Evolutionary conservation across 1,140 invertebrate species (phyloP), one percentile per base, ranked within the genome.

Genomic region (Matsumurasca onukii): DNA sequence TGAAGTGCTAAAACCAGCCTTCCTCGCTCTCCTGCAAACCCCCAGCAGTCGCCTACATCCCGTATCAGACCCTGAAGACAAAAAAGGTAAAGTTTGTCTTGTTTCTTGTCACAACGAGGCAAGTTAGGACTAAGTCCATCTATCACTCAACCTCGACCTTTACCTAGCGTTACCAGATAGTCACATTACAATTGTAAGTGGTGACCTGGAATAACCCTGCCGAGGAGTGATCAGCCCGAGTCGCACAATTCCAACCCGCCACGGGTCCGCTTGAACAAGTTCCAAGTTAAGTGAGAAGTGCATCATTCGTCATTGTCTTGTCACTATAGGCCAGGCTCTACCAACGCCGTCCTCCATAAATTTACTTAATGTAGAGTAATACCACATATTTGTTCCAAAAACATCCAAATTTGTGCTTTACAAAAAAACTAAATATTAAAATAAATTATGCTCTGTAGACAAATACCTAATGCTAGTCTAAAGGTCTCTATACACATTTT

Each of bases 1-100:
- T 27, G 22, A 9, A 59, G n/a, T 13, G 13, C 24, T 27, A 59
- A 59, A 2, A 59, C 55, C 22, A 59, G 55, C 30, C 55, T 59
- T 59, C 55, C 55, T 29, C n/a, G 55, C 15, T 5, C 2, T 1
- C 55, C 55, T 5, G 2, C 3, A 27, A 59, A 59, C 5, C 24
- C 15, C 55, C 55, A 59, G n/a, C 55, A 59, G 55, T 59, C 55
- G 2, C 55, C 55, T 24, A 59, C 55, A 22, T 59, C 55, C 25
- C 15, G 25, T 25, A 59, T 59, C 55, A 59, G 30, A 2, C 55
- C 55, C 55, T 59, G 55, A 12, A 52, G 5, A 17, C 9, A 17
- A 12, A 51, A 5, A 5, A 51, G 24, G 24, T 20, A 5, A 51
- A 17, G 3, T 9, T 20, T 12, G n/a, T n/a, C n/a, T n/a, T n/a